Evolutionary conservation across 2,888 invertebrate genomes (phyloP).

Genomic region (Patella caerulea): DNA sequence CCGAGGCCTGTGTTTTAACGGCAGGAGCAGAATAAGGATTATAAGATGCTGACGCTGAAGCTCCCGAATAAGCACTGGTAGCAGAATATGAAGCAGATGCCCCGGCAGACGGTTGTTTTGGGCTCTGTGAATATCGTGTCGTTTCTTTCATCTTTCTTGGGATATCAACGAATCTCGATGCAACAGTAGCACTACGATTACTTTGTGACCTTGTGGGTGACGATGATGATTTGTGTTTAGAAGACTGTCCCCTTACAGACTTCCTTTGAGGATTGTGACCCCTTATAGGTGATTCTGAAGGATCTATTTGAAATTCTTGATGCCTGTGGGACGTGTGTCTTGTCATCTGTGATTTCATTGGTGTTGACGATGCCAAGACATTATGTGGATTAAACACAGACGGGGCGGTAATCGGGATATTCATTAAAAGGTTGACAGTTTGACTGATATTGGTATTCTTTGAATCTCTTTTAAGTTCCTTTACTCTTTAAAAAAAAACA

Average conservation of each 20-base stretch:
- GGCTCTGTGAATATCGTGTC: constrained; percentile 8
- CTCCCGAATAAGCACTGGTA: constrained; percentile 30
- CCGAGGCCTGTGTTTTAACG: constrained; percentile 34
- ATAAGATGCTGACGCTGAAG: constrained; percentile 26
- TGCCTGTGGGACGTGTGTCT: constrained; percentile 40
- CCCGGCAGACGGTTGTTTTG: constrained; percentile 12
- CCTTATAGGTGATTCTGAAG: constrained; percentile 58
- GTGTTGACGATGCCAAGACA: constrained; percentile 62
- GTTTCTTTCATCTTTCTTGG: constrained; percentile 4
- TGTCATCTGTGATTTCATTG: constrained; percentile 46
- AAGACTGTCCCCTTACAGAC: constrained; percentile 26
- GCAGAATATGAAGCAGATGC: constrained; percentile 25
- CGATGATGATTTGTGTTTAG: constrained; percentile 1
- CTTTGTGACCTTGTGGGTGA: constrained; percentile 2
- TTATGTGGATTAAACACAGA: constrained; percentile 62
- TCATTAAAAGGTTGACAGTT: constrained; percentile 57
- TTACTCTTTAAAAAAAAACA: constrained; percentile 51
- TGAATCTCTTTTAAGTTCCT: constrained; percentile 52
- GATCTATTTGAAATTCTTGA: constrained; percentile 51
- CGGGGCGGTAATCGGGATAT: constrained; percentile 60
- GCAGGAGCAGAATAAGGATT: not conserved
- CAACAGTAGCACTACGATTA: not conserved
- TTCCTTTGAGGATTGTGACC: constrained; percentile 55
- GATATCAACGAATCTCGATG: constrained; percentile 2
- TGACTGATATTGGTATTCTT: constrained; percentile 46